phyloP scores from a whole-genome alignment of 2,113 vertebrate species.

The Tenrec ecaudatus region DNA sequence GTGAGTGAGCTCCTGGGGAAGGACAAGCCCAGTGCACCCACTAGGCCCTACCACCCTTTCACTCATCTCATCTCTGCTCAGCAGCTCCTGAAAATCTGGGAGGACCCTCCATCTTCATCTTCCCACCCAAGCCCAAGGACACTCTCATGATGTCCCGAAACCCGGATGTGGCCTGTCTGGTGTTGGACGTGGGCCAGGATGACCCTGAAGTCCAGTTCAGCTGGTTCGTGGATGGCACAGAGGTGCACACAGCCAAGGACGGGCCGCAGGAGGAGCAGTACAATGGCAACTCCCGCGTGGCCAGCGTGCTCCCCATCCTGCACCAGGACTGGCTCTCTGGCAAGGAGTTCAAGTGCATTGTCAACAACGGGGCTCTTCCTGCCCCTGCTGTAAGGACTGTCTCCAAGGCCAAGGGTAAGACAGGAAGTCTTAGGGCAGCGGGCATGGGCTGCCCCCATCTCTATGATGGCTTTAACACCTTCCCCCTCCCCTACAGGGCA shows the following conservation, averaged over 20 bases:
- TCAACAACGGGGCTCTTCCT: slow-evolving; percentile 12
- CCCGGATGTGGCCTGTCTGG: slow-evolving; percentile 51
- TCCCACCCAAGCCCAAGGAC: slow-evolving; percentile 70
- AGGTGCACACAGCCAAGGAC: rapidly evolving
- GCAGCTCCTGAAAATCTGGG: rapidly evolving
- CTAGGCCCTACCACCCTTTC: rapidly evolving
- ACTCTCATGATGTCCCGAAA: neutral
- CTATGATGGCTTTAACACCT: too few species aligned
- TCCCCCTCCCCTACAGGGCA: neutral
- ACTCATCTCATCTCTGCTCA: neutral
- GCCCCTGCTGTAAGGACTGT: slow-evolving; percentile 4
- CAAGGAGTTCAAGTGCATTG: slow-evolving; percentile 71
- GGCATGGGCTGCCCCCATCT: too few species aligned
- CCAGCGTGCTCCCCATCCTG: neutral
- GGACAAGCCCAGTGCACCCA: neutral
- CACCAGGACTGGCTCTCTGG: slow-evolving; percentile 72
- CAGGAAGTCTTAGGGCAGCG: too few species aligned
- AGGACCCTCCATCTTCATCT: slow-evolving; percentile 62
- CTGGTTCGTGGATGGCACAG: slow-evolving; percentile 34
- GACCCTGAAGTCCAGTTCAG: neutral
- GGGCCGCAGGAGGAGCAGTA: rapidly evolving
- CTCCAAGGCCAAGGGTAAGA: slow-evolving; percentile 15
- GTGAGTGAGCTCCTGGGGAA: neutral
- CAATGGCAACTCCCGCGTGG: slow-evolving; percentile 69
- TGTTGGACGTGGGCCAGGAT: slow-evolving; percentile 27